Evolutionary conservation across 2,888 invertebrate species (phyloP).

Genomic region (Druceiella hillmani): DNA sequence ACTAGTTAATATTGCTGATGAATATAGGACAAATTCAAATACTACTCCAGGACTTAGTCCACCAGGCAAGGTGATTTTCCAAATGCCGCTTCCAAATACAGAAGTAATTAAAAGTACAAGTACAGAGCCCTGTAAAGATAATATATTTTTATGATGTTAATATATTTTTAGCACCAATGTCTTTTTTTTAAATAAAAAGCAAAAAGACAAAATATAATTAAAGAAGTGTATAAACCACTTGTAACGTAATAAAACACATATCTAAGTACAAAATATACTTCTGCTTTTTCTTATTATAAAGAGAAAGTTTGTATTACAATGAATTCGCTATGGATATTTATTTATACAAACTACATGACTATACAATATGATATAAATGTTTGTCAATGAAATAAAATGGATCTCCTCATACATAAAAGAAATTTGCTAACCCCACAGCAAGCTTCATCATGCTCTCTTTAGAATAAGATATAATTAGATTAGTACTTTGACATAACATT

Average conservation of each 20-base stretch:
- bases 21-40: constrained; percentile 81
- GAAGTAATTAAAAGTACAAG: constrained; percentile 52
- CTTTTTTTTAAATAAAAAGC: constrained; percentile 3
- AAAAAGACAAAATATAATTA: constrained; percentile 6
- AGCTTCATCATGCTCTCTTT: too few species aligned
- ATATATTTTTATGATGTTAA: neutral
- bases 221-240: constrained; percentile 11
- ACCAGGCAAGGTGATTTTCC: constrained; percentile 74
- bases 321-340: too few species aligned
- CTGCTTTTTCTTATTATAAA: too few species aligned
- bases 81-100: constrained; percentile 70
- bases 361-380: too few species aligned
- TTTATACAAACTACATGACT: too few species aligned
- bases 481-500: too few species aligned
- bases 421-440: too few species aligned
- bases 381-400: too few species aligned
- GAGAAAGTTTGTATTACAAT: too few species aligned
- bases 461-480: too few species aligned
- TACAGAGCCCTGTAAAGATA: constrained; percentile 45
- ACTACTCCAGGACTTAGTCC: constrained; percentile 70
- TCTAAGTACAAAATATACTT: too few species aligned
- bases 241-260: constrained; percentile 7
- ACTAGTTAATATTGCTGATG: constrained; percentile 78
- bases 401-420: too few species aligned
- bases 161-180: constrained; percentile 1